These are phyloP conservation scores for Notarius lentiginosus DNA, from an alignment of 2,113 vertebrate species.

Conservation along the genomic window DNA sequence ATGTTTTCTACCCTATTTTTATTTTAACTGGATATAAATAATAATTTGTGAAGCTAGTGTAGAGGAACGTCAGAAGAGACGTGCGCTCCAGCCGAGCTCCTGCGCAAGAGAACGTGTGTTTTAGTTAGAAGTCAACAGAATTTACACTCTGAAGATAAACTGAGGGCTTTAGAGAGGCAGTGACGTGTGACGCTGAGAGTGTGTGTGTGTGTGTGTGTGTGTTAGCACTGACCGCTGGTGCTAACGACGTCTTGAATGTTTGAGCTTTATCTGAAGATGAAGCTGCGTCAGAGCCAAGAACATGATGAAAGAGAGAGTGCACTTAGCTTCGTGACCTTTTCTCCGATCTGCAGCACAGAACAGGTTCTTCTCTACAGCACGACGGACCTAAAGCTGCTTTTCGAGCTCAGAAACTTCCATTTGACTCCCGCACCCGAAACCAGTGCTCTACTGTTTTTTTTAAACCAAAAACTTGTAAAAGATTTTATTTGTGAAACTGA, in stretches of 20 bases:
- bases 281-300: constrained; percentile 67
- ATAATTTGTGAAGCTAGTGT: neutral
- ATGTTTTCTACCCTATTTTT: neutral
- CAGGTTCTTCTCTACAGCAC: neutral
- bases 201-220: neutral
- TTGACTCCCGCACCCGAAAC: neutral
- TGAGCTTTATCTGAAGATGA: constrained; percentile 67
- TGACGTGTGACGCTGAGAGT: constrained; percentile 38
- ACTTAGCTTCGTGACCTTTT: neutral
- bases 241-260: constrained; percentile 58
- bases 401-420: neutral
- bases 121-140: constrained; percentile 58
- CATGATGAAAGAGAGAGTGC: constrained; percentile 56
- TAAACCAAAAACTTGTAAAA: neutral
- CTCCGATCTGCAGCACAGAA: neutral
- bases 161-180: constrained; percentile 69
- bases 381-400: neutral
- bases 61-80: constrained; percentile 17
- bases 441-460: neutral
- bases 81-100: neutral
- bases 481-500: constrained; percentile 6
- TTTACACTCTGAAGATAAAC: constrained; percentile 73
- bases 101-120: constrained; percentile 53
- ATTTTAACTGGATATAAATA: neutral
- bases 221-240: constrained; percentile 47